phyloP scores from a whole-genome alignment of 1,140 invertebrate genomes.

The Monomorium pharaonis region DNA sequence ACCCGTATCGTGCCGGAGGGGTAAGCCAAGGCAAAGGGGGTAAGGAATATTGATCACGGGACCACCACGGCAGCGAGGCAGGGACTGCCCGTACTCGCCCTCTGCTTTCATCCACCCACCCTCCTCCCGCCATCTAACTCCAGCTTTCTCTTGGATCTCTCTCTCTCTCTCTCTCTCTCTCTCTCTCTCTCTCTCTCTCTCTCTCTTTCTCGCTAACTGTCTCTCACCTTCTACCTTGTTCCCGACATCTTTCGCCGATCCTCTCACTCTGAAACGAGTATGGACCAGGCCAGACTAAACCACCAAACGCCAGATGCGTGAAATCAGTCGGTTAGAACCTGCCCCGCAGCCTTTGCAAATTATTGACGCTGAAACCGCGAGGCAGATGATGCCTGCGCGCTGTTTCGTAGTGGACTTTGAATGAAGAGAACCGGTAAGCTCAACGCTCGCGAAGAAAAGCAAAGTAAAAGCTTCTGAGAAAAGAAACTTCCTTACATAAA shows the following conservation, averaged over 20 bases:
- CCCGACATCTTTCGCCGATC: conserved; percentile 56
- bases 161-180: conserved; percentile 27
- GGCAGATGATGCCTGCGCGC: conserved; percentile 68
- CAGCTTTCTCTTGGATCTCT: conserved; percentile 30
- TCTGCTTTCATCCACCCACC: conserved; percentile 44
- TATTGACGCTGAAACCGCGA: conserved; percentile 79
- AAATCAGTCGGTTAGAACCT: conserved; percentile 82
- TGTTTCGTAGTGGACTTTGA: conserved; percentile 33
- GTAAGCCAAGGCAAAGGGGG: conserved; percentile 83
- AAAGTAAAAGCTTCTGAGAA: not conserved
- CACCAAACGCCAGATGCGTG: conserved; percentile 84
- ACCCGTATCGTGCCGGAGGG: conserved; percentile 78
- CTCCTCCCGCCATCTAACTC: conserved; percentile 12
- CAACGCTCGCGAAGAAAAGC: not conserved
- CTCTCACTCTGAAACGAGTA: conserved; percentile 47
- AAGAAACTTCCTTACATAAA: not conserved
- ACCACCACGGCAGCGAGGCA: conserved; percentile 77
- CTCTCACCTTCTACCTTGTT: conserved; percentile 61
- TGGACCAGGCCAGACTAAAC: conserved; percentile 78
- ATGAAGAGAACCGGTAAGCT: conserved; percentile 26
- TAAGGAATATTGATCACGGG: conserved; percentile 86
- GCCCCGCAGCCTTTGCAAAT: conserved; percentile 78
- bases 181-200: conserved; percentile 32
- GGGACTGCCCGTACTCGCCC: conserved; percentile 76
- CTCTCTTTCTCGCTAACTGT: conserved; percentile 46